Percentiles rank a stretch among this genome's conserved stretches.
phyloP scores from a whole-genome alignment of 2,797 vertebrate species.

The Sebastiscus tertius region DNA sequence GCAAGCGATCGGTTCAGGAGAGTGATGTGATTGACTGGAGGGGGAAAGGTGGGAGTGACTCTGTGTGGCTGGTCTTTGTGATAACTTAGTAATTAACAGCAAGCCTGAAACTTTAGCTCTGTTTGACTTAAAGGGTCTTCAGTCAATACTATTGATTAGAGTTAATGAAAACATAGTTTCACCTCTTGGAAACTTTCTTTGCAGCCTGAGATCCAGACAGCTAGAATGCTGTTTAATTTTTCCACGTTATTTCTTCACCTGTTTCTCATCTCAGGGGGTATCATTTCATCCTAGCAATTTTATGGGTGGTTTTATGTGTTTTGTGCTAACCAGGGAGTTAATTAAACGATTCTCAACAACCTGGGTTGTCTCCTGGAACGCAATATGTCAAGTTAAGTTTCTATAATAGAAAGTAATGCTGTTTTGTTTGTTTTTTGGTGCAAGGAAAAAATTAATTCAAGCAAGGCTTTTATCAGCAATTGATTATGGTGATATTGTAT shows the following conservation, averaged over 20 bases:
- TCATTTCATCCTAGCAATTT: neutral
- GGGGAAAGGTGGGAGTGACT: neutral
- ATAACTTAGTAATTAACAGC: constrained; percentile 59
- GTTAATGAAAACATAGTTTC: constrained; percentile 62
- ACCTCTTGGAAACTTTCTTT: constrained; percentile 16
- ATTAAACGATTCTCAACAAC: neutral
- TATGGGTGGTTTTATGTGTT: neutral
- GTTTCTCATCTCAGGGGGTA: neutral
- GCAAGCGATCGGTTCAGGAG: neutral
- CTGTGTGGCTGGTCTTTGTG: constrained; percentile 3
- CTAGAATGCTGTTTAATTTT: neutral
- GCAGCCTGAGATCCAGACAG: neutral
- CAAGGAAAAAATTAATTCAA: neutral
- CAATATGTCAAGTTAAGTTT: neutral
- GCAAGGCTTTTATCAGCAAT: neutral
- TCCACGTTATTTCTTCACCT: neutral
- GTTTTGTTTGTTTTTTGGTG: too few species aligned
- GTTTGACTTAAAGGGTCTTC: constrained; percentile 8
- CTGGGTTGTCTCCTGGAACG: neutral
- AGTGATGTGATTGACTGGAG: neutral
- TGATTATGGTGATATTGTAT: neutral
- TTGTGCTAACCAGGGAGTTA: neutral
- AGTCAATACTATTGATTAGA: constrained; percentile 63
- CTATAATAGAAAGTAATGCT: too few species aligned
- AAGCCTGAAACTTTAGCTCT: constrained; percentile 40